phyloP scores from a whole-genome alignment of 2,113 vertebrate species.

The Tangachromis dhanisi region DNA sequence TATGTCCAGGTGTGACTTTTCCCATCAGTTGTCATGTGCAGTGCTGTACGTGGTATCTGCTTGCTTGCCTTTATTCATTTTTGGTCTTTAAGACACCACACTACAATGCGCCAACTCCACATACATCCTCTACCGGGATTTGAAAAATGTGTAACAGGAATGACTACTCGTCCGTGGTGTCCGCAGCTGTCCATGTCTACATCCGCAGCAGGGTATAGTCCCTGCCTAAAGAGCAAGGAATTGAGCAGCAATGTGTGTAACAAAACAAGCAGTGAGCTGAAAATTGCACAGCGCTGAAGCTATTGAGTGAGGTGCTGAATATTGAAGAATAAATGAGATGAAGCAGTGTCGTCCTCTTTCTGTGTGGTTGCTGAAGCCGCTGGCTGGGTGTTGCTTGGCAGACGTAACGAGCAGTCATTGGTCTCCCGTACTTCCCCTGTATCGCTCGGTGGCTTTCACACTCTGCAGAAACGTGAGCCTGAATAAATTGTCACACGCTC shows the following conservation, averaged over 20 bases:
- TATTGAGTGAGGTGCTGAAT: background rate
- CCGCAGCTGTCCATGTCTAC: background rate
- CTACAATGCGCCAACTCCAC: background rate
- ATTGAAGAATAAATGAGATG: constrained; percentile 4
- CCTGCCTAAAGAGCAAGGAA: background rate
- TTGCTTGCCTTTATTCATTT: background rate
- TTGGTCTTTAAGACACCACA: background rate
- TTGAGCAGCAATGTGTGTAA: background rate
- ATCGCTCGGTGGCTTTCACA: constrained; percentile 53
- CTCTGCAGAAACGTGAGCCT: constrained; percentile 67
- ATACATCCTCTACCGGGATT: background rate
- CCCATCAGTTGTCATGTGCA: background rate
- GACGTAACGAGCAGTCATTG: constrained; percentile 18
- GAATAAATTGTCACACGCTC: constrained; percentile 73
- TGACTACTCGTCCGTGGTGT: background rate
- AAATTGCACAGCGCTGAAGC: background rate
- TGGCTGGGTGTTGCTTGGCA: constrained; percentile 19
- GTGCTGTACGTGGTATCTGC: background rate
- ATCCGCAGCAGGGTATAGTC: background rate
- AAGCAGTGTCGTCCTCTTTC: constrained; percentile 7
- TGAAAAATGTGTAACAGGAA: background rate
- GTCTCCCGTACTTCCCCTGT: constrained; percentile 52
- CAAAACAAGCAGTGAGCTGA: background rate
- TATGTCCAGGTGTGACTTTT: background rate
- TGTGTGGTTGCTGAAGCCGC: constrained; percentile 2